Conservation (phyloP, 2,113 vertebrate genomes). For the Daboia siamensis region DNA sequence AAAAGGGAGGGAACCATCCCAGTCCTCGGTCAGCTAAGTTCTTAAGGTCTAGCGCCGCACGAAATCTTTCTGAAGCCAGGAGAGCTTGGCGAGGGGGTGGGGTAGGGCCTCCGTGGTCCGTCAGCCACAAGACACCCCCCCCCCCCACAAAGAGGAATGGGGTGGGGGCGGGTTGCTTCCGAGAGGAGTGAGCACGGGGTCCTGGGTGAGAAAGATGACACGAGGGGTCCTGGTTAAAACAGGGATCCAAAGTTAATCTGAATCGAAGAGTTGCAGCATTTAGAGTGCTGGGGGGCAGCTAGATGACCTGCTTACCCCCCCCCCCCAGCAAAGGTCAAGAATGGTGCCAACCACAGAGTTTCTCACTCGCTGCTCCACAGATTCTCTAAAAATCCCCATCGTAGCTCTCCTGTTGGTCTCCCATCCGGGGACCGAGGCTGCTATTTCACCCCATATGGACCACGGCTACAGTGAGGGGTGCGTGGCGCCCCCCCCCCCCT, state of each 20-base stretch:
- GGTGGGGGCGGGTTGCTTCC: not conserved
- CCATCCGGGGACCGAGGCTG: too few species aligned
- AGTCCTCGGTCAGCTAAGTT: too few species aligned
- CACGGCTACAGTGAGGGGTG: not conserved
- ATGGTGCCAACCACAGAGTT: too few species aligned
- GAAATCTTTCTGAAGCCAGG: not conserved
- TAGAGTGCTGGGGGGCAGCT: not conserved
- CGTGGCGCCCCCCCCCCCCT: too few species aligned
- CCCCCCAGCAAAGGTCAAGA: too few species aligned
- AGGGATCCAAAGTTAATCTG: too few species aligned
- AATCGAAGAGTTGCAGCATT: not conserved
- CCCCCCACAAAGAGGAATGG: too few species aligned
- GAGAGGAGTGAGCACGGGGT: not conserved
- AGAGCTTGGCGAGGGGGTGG: too few species aligned
- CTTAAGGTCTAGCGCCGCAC: too few species aligned
- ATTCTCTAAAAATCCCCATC: not conserved
- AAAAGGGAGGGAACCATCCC: not conserved
- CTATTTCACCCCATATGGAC: not conserved
- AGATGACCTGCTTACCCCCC: not conserved
- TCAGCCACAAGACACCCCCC: not conserved
- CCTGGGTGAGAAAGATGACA: too few species aligned
- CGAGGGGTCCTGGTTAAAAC: too few species aligned
- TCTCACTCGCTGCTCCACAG: too few species aligned
- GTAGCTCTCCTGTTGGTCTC: not conserved
- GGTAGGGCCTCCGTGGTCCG: not conserved